Conservation (phyloP, 2,113 vertebrate species). For the Pristiophorus japonicus region DNA sequence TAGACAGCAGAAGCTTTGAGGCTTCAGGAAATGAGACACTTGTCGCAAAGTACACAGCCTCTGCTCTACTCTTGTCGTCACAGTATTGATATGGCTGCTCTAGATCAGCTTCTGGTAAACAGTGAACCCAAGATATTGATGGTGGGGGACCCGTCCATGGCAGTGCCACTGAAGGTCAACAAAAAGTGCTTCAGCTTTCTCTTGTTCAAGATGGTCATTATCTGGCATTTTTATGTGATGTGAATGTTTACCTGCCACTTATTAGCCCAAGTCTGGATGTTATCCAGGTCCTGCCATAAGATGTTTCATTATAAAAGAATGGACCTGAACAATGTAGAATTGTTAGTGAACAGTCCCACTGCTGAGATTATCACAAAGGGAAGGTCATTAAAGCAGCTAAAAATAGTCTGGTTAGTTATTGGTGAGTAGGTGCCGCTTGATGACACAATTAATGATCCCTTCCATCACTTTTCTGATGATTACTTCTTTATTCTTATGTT, state of each 20-base stretch:
- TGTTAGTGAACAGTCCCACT: neutral
- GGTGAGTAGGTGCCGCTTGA: neutral
- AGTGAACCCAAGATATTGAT: neutral
- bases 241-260: neutral
- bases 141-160: neutral
- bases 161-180: neutral
- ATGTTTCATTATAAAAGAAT: neutral
- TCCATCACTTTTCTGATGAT: neutral
- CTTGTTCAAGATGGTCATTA: neutral
- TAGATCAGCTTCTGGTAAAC: neutral
- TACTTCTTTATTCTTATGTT: neutral
- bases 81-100: neutral
- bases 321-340: neutral
- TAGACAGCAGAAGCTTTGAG: neutral
- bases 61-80: neutral
- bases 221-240: neutral
- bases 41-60: neutral
- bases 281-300: neutral
- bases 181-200: neutral
- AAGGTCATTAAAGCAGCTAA: neutral
- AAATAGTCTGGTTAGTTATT: neutral
- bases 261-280: neutral
- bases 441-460: neutral
- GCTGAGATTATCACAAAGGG: neutral
- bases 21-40: neutral